Conservation (phyloP, 2,888 invertebrate species). For the Gymnoscelis rufifasciata region DNA sequence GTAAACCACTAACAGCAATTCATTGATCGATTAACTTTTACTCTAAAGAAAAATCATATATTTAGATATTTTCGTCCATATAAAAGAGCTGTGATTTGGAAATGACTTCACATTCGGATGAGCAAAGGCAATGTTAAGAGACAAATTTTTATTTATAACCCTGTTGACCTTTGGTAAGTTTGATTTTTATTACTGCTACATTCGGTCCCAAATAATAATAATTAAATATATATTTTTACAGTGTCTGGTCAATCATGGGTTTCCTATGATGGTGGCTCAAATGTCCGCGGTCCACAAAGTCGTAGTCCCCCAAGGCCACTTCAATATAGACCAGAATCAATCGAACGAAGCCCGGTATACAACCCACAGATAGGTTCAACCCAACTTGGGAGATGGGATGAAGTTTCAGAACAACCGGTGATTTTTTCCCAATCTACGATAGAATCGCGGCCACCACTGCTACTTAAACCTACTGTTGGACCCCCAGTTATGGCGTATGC, state of each 20-base stretch:
- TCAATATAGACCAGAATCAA: background rate
- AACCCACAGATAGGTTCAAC: constrained; percentile 10
- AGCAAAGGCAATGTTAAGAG: background rate
- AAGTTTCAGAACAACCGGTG: constrained; percentile 2
- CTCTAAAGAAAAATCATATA: background rate
- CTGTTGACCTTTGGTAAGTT: constrained; percentile 1
- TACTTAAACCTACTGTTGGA: background rate
- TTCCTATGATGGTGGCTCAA: constrained; percentile 31
- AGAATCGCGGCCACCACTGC: constrained; percentile 1
- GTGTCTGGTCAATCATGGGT: constrained; percentile 20
- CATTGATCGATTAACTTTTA: background rate
- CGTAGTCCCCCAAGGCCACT: constrained; percentile 12
- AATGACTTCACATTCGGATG: background rate
- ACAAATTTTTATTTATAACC: background rate
- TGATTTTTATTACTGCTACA: too few species aligned
- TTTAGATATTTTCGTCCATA: background rate
- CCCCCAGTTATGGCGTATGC: background rate
- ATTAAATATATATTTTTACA: too few species aligned
- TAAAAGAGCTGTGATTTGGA: background rate
- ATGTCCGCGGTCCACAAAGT: constrained; percentile 27
- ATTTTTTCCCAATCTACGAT: background rate
- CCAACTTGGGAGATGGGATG: constrained; percentile 2
- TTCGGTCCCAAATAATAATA: too few species aligned
- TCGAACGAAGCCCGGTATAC: constrained; percentile 3
- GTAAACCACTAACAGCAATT: background rate